Conservation (phyloP, 1,140 invertebrate species). For the Diorhabda carinulata region DNA sequence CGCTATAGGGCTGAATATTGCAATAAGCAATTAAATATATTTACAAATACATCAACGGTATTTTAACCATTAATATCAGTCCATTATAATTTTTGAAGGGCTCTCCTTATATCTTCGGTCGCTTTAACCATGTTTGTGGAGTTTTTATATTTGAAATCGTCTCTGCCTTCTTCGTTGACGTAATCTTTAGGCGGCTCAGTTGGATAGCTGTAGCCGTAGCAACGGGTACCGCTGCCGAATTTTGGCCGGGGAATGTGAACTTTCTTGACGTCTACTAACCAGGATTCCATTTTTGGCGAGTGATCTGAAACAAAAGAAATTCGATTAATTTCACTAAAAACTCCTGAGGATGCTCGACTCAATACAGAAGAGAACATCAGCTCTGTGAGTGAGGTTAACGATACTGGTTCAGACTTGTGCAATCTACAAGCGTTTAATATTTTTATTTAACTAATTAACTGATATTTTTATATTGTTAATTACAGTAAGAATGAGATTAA, state of each 20-base stretch:
- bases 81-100: conserved; percentile 67
- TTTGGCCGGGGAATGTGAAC: conserved; percentile 78
- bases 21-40: too few relatives aligned
- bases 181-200: conserved; percentile 66
- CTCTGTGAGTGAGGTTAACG: too few relatives aligned
- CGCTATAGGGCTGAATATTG: too few relatives aligned
- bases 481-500: too few relatives aligned
- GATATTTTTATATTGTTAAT: too few relatives aligned
- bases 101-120: conserved; percentile 67
- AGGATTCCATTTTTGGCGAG: conserved; percentile 66
- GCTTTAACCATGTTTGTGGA: conserved; percentile 61
- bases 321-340: too few relatives aligned
- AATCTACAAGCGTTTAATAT: too few relatives aligned
- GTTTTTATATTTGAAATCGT: conserved; percentile 48
- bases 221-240: conserved; percentile 57
- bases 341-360: too few relatives aligned
- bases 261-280: conserved; percentile 75
- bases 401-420: too few relatives aligned
- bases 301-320: conserved; percentile 11
- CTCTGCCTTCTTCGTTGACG: conserved; percentile 50
- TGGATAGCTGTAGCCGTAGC: conserved; percentile 48
- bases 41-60: too few relatives aligned
- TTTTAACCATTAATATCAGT: background rate
- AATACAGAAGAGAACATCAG: too few relatives aligned
- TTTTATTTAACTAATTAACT: too few relatives aligned